A percentile compares a stretch with the other conserved stretches of the same genome.
phyloP scores from a whole-genome alignment of 2,113 vertebrate genomes.

The Nothobranchius furzeri region DNA sequence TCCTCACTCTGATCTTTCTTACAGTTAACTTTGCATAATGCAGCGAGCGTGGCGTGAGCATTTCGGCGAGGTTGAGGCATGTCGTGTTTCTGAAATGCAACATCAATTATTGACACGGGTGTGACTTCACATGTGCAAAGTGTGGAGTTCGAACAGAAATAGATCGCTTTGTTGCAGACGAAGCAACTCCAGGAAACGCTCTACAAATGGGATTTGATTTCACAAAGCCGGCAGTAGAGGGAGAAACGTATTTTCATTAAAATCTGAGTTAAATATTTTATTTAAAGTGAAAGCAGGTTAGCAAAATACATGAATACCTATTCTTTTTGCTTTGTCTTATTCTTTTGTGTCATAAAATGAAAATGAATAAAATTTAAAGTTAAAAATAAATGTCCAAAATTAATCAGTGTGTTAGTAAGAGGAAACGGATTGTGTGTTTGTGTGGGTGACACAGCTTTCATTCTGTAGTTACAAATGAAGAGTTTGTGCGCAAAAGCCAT shows the following conservation, averaged over 20 bases:
- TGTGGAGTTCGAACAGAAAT: conserved; percentile 35
- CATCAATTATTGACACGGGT: conserved; percentile 54
- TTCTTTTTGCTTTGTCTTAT: too few species aligned
- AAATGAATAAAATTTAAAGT: too few species aligned
- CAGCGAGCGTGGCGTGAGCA: conserved; percentile 15
- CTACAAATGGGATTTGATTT: conserved; percentile 13
- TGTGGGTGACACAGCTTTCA: too few species aligned
- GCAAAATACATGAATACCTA: not conserved
- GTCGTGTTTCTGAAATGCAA: conserved; percentile 29
- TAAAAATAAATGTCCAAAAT: too few species aligned
- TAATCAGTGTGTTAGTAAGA: too few species aligned
- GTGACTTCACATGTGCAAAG: conserved; percentile 40
- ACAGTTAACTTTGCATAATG: conserved; percentile 43
- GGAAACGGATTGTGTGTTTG: too few species aligned
- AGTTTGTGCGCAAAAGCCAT: too few species aligned
- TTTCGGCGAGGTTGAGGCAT: conserved; percentile 15
- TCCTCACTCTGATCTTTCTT: conserved; percentile 29
- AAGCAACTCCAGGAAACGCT: conserved; percentile 12
- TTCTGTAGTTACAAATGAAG: too few species aligned
- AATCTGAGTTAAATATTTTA: conserved; percentile 12
- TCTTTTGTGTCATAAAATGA: too few species aligned
- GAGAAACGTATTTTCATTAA: conserved; percentile 13
- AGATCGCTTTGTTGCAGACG: conserved; percentile 25
- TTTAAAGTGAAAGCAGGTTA: not conserved
- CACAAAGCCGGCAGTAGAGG: conserved; percentile 1